These are phyloP conservation scores for Frankliniella intonsa DNA, from an alignment of 2,888 invertebrate genomes.

Conservation along the genomic window DNA sequence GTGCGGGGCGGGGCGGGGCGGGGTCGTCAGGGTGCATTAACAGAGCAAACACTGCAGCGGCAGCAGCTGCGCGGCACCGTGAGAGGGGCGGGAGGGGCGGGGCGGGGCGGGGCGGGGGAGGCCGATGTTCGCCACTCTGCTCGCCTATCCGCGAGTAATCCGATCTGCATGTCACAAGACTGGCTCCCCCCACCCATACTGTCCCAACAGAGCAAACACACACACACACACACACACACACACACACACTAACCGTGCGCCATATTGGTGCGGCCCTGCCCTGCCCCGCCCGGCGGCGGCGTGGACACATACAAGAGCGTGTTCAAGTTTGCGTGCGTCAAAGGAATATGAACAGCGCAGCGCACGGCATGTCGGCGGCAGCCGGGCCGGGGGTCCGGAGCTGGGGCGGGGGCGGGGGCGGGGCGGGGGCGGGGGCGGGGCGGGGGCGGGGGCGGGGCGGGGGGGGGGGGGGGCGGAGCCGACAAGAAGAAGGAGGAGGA, in stretches of 20 bases:
- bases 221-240: too few relatives aligned
- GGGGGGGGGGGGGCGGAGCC: too few relatives aligned
- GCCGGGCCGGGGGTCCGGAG: too few relatives aligned
- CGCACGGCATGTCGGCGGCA: too few relatives aligned
- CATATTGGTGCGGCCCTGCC: background rate
- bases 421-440: too few relatives aligned
- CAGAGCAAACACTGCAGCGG: background rate
- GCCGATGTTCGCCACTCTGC: background rate
- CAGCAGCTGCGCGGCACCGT: background rate
- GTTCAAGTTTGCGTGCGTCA: too few relatives aligned
- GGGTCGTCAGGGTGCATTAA: background rate
- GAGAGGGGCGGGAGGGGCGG: background rate
- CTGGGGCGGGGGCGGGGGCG: too few relatives aligned
- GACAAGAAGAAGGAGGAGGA: too few relatives aligned
- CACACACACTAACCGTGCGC: background rate
- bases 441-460: too few relatives aligned
- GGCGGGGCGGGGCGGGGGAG: background rate
- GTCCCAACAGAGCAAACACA: background rate
- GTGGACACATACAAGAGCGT: too few relatives aligned
- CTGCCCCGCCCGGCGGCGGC: background rate
- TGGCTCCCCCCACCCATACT: background rate
- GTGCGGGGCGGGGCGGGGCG: background rate
- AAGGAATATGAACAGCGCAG: too few relatives aligned
- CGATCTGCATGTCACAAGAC: conserved; percentile 22
- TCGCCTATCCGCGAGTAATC: conserved; percentile 2